Evolutionary conservation across 2,113 vertebrate species (phyloP).

Genomic region (Catharus minimus): DNA sequence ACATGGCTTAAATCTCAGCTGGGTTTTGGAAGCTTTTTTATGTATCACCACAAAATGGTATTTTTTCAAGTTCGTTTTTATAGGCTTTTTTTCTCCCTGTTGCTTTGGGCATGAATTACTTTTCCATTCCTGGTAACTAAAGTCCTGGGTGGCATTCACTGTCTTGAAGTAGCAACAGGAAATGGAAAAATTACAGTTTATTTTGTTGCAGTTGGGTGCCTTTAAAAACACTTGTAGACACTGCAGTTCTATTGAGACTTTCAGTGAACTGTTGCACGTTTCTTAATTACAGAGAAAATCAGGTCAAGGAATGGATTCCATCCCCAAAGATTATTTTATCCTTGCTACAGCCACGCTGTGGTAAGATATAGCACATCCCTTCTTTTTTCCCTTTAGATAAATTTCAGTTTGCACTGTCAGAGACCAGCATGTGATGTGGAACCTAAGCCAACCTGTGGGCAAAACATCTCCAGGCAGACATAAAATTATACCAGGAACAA

Average conservation of each 20-base stretch:
- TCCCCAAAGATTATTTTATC: slow-evolving; percentile 11
- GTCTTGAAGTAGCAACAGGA: slow-evolving; percentile 13
- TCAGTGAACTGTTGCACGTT: not conserved
- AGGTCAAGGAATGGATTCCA: slow-evolving; percentile 25
- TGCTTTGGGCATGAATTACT: slow-evolving; percentile 44
- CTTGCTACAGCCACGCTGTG: not conserved
- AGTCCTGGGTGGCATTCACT: slow-evolving; percentile 17
- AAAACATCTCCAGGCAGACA: not conserved
- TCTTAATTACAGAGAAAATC: slow-evolving; percentile 49
- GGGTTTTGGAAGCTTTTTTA: slow-evolving; percentile 31
- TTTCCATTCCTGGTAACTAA: slow-evolving; percentile 32
- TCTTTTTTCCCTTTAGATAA: not conserved
- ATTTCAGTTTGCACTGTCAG: not conserved
- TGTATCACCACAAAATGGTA: slow-evolving; percentile 1
- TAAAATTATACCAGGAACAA: not conserved
- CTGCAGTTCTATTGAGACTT: not conserved
- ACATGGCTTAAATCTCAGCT: slow-evolving; percentile 21
- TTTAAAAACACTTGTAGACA: not conserved
- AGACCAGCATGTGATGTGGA: not conserved
- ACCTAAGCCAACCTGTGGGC: not conserved
- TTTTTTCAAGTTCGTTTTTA: slow-evolving; percentile 21
- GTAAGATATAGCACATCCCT: not conserved
- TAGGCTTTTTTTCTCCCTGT: not conserved
- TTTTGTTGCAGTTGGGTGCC: not conserved
- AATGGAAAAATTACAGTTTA: slow-evolving; percentile 27